Conservation (phyloP, 1,140 invertebrate species). For the Berghia stephanieae region DNA sequence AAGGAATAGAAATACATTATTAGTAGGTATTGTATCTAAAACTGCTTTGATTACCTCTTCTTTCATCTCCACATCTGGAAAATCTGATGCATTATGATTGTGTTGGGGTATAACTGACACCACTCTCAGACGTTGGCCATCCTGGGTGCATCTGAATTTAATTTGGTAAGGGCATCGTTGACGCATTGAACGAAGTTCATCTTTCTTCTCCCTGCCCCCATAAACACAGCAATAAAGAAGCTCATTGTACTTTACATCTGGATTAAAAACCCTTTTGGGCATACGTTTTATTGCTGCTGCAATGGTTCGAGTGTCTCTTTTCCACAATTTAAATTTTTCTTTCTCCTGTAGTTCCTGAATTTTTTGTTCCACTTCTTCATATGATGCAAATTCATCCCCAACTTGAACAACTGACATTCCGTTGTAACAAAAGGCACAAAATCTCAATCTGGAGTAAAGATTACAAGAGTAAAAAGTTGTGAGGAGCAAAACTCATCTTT, state of each 20-base stretch:
- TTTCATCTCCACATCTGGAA: slow-evolving; percentile 15
- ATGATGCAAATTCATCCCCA: slow-evolving; percentile 31
- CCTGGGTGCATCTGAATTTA: slow-evolving; percentile 29
- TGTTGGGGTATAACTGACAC: slow-evolving; percentile 24
- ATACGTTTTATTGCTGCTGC: slow-evolving; percentile 30
- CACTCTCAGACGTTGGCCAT: slow-evolving; percentile 26
- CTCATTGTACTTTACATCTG: slow-evolving; percentile 32
- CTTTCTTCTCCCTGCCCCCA: slow-evolving; percentile 29
- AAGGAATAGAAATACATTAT: no score
- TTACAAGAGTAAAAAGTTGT: slow-evolving; percentile 15
- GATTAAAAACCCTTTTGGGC: slow-evolving; percentile 29
- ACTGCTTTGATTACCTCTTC: slow-evolving; percentile 18
- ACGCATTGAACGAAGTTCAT: slow-evolving; percentile 26
- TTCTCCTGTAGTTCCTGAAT: slow-evolving; percentile 32
- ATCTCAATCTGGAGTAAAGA: neutral
- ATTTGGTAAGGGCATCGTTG: slow-evolving; percentile 31
- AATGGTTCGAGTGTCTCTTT: slow-evolving; percentile 30
- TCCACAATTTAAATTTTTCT: slow-evolving; percentile 31
- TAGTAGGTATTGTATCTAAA: no score
- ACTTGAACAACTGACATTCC: slow-evolving; percentile 28
- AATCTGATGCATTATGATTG: slow-evolving; percentile 17
- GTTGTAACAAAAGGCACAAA: neutral
- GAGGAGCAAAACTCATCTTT: neutral
- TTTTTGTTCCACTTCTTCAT: slow-evolving; percentile 31
- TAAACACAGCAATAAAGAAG: slow-evolving; percentile 30